Conservation (phyloP, 37 sponge, comb jelly and placozoan genomes). For the Axinella damicornis region DNA sequence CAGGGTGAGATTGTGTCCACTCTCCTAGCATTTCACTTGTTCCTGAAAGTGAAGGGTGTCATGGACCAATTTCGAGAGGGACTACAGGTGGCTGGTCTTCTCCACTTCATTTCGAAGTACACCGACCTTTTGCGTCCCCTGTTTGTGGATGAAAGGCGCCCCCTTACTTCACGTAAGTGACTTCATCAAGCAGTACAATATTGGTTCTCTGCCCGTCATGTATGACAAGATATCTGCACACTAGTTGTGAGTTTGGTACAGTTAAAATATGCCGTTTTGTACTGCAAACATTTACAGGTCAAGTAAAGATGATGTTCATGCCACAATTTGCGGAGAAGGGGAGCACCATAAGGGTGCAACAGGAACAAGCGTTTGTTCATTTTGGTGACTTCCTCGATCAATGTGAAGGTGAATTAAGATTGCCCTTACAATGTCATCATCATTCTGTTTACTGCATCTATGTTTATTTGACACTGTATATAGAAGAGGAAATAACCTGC, state of each 20-base stretch:
- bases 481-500: background rate
- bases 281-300: too few species aligned
- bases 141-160: background rate
- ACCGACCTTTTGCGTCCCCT: background rate
- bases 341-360: background rate
- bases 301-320: background rate
- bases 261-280: too few species aligned
- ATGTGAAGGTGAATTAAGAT: slow-evolving; percentile 6
- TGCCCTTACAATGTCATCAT: background rate
- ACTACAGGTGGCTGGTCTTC: background rate
- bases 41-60: slow-evolving; percentile 5
- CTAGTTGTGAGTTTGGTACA: too few species aligned
- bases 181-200: too few species aligned
- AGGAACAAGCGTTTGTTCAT: background rate
- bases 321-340: background rate
- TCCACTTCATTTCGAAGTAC: background rate
- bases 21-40: background rate
- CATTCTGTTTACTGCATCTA: too few species aligned
- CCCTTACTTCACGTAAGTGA: background rate
- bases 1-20: background rate
- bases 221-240: too few species aligned
- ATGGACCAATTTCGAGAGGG: slow-evolving; percentile 21
- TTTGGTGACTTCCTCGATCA: slow-evolving; percentile 1
- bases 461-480: background rate
- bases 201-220: background rate